phyloP scores from a whole-genome alignment of 53 echinoderm and acorn worm genomes.

The Echinometra lucunter region DNA sequence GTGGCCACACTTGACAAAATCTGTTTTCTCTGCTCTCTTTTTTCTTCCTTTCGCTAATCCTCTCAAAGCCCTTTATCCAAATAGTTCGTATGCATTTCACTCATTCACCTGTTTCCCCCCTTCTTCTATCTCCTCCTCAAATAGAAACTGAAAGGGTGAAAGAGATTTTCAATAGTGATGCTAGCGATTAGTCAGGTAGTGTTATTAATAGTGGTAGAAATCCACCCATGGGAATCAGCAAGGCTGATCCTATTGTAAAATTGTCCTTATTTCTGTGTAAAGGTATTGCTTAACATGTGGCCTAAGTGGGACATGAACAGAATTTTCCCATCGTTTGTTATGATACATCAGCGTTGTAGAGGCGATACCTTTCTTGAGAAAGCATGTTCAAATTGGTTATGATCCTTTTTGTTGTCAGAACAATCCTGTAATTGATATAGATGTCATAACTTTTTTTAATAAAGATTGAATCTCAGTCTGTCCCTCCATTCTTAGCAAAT shows the following conservation, averaged over 20 bases:
- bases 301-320: not conserved
- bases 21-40: conserved; percentile 44
- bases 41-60: not conserved
- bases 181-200: conserved; percentile 45
- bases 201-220: conserved; percentile 44
- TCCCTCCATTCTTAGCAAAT: not conserved
- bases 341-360: not conserved
- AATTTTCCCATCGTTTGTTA: conserved; percentile 48
- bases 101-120: conserved; percentile 7
- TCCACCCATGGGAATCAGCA: conserved; percentile 37
- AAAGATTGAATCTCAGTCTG: not conserved
- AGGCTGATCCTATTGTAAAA: conserved; percentile 38
- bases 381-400: not conserved
- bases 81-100: conserved; percentile 26
- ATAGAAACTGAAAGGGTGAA: conserved; percentile 40
- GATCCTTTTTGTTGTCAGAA: not conserved
- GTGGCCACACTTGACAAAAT: conserved; percentile 55
- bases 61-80: conserved; percentile 47
- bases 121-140: not conserved
- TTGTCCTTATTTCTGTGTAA: conserved; percentile 39
- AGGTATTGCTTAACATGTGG: conserved; percentile 39
- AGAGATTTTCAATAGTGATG: conserved; percentile 6
- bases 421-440: not conserved
- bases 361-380: not conserved
- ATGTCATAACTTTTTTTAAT: not conserved